Conservation (phyloP, 2,888 invertebrate species). For the Petrophora chlorosata region DNA sequence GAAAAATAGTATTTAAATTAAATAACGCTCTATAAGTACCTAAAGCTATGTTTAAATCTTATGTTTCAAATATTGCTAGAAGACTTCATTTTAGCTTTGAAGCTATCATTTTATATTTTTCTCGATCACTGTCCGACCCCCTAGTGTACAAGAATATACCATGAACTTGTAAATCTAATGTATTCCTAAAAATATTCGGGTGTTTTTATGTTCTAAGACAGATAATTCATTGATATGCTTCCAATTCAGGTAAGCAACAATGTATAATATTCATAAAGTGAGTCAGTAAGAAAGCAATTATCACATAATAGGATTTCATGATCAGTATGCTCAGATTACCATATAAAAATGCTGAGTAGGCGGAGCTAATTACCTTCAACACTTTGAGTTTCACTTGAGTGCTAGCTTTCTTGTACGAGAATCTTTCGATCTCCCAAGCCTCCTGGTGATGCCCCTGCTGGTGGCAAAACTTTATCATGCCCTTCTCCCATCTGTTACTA, state of each 20-base stretch:
- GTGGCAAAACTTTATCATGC: slow-evolving; percentile 95
- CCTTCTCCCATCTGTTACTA: slow-evolving; percentile 95
- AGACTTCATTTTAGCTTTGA: too few species aligned
- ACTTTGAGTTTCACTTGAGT: slow-evolving; percentile 94
- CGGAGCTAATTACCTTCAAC: slow-evolving; percentile 88
- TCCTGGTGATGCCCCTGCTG: slow-evolving; percentile 93
- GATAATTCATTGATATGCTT: background rate
- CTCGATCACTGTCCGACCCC: too few species aligned
- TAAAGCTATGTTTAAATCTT: too few species aligned
- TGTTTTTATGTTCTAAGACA: too few species aligned
- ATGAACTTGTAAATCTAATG: too few species aligned
- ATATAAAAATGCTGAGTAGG: slow-evolving; percentile 43
- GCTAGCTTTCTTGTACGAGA: slow-evolving; percentile 97
- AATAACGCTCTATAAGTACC: too few species aligned
- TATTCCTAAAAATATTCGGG: too few species aligned
- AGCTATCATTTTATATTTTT: too few species aligned
- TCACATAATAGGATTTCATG: slow-evolving; percentile 30
- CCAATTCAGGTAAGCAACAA: slow-evolving; percentile 12
- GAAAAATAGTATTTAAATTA: too few species aligned
- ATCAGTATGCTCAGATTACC: slow-evolving; percentile 33
- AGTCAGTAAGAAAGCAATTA: slow-evolving; percentile 23
- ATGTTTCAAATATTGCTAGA: too few species aligned
- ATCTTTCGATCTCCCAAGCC: slow-evolving; percentile 97
- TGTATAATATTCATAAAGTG: slow-evolving; percentile 13
- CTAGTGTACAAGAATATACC: too few species aligned